Percentiles rank a stretch among this genome's conserved stretches.
phyloP scores from a whole-genome alignment of 2,113 vertebrate genomes.

The Dolichotis patagonum region DNA sequence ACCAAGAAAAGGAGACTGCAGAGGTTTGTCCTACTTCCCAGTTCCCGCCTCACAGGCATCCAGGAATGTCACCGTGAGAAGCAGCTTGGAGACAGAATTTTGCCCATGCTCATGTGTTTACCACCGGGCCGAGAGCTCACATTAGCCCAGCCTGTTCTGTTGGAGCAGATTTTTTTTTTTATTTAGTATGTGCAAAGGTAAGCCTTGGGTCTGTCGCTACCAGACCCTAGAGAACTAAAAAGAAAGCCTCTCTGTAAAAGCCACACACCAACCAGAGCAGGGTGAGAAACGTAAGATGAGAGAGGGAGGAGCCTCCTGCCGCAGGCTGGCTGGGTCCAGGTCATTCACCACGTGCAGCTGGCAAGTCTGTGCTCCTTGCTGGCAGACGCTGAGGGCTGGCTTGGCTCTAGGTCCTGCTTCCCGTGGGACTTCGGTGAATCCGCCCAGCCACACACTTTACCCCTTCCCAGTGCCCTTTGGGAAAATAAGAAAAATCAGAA shows the following conservation, averaged over 20 bases:
- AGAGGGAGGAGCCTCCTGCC: neutral
- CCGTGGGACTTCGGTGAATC: neutral
- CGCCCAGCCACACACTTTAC: slow-evolving; percentile 71
- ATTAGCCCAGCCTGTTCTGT: slow-evolving; percentile 74
- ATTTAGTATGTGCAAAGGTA: slow-evolving; percentile 69
- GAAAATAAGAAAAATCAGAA: slow-evolving; percentile 67
- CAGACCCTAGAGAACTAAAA: slow-evolving; percentile 76
- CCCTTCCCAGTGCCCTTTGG: slow-evolving; percentile 72
- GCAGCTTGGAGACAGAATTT: slow-evolving; percentile 36
- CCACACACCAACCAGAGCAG: slow-evolving; percentile 59
- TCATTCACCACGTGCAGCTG: slow-evolving; percentile 51
- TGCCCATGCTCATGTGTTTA: neutral
- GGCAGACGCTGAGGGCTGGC: slow-evolving; percentile 26
- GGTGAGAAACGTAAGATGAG: slow-evolving; percentile 57
- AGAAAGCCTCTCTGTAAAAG: slow-evolving; percentile 73
- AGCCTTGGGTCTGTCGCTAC: slow-evolving; percentile 59
- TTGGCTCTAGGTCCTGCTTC: slow-evolving; percentile 62
- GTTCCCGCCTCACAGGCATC: neutral
- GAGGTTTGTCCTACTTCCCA: neutral
- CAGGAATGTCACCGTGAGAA: neutral
- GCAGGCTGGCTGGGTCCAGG: slow-evolving; percentile 42
- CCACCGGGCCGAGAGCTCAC: slow-evolving; percentile 69
- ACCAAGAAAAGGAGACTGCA: slow-evolving; percentile 10
- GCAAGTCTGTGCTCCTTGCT: slow-evolving; percentile 52
- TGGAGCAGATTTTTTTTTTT: slow-evolving; percentile 72